Base-by-base conservation (phyloP, 2,888 invertebrate genomes). In the Eilema caniola region DNA sequence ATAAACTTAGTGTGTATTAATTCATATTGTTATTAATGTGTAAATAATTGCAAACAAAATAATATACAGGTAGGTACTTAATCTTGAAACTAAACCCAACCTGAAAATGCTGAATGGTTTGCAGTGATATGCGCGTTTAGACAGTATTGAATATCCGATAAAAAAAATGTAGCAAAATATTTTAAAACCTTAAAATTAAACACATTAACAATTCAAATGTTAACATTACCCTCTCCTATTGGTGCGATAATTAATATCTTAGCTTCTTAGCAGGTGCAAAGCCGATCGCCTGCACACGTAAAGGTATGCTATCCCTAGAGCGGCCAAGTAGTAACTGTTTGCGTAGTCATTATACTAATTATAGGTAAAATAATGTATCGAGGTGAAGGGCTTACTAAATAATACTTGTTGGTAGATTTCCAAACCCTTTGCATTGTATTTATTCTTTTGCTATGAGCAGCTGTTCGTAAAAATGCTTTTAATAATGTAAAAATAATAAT, bases 381-480 rank as follows among this genome's bases (percentile, higher is more conserved):
- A 57, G 10, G 16, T 33, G 31, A 57, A 65, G 31, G 31, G 33
- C 57, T 66, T 57, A 8, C 23, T 23, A 25, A 33, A 24, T 53
- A 24, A 33, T 57, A 7, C 16, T 56, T 16, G 53, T 23, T 47
- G 4, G 23, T 67, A 20, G 12, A 3, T 11, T 37, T 37, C 11
- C n/a, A 1, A 3, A 14, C 61, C 24, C 47, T 1, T 47, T 31
- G 12, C n/a, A 7, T 47, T 31, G 14, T 65, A 33, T 31, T 33
- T 33, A 57, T 65, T 57, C 33, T 37, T 57, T 33, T 8, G 53
- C 31, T 66, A 37, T 5, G 24, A 25, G 24, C 66, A 66, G 24
- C 66, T 66, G 66, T 66, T 41, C 11, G 33, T 33, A 4, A 33
- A 33, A 33, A 8, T 3, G 31, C 8, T 33, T 33, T 33, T 8